Evolutionary conservation across 2,888 invertebrate species (phyloP).

Genomic region (Stenurella melanura): DNA sequence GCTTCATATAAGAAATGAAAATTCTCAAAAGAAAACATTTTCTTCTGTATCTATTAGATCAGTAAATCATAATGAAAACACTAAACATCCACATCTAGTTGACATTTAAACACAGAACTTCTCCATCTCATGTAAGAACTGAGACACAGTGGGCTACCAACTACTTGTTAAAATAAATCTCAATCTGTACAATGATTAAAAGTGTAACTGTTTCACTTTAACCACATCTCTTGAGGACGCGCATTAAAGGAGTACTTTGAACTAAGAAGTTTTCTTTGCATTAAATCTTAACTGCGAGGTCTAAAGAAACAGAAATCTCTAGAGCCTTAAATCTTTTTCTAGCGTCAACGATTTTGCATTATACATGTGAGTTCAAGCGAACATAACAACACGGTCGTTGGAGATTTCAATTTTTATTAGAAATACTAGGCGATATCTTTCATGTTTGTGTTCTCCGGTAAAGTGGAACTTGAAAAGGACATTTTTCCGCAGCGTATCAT

Average conservation of each 20-base stretch:
- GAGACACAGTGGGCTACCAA: too few species aligned
- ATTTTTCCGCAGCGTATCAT: not conserved
- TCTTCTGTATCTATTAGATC: too few species aligned
- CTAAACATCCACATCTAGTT: too few species aligned
- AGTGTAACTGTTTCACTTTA: too few species aligned
- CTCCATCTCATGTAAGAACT: too few species aligned
- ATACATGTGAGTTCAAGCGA: constrained; percentile 32
- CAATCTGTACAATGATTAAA: too few species aligned
- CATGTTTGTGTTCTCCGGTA: constrained; percentile 13
- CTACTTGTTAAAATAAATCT: too few species aligned
- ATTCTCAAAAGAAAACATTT: too few species aligned
- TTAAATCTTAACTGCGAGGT: constrained; percentile 35
- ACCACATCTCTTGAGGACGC: not conserved
- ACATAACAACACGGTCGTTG: constrained; percentile 36
- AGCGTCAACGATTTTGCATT: constrained; percentile 39
- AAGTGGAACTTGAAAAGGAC: constrained; percentile 17
- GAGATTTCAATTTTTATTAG: constrained; percentile 36
- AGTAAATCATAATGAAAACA: too few species aligned
- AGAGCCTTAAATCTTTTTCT: constrained; percentile 34
- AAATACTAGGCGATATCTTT: constrained; percentile 36
- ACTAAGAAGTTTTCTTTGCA: constrained; percentile 24
- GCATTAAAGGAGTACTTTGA: not conserved
- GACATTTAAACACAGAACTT: too few species aligned
- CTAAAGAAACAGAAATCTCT: constrained; percentile 30
- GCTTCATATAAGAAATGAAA: too few species aligned